Conservation (phyloP, 2,113 vertebrate species). For the Lepisosteus osseus region DNA sequence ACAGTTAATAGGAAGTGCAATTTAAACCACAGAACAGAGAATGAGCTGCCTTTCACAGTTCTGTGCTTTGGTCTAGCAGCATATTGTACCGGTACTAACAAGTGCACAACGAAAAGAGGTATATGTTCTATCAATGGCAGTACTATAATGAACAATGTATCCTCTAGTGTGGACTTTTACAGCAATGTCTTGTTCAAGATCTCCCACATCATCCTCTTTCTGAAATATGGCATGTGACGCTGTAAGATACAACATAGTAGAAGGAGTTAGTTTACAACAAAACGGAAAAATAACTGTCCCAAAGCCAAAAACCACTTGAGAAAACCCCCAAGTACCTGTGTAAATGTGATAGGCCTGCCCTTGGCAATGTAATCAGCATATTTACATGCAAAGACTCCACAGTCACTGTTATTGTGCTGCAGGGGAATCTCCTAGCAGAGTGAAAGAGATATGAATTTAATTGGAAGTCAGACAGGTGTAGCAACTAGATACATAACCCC, state of each 20-base stretch:
- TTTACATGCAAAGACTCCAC: conserved; percentile 91
- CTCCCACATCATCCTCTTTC: conserved; percentile 91
- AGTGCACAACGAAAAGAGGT: not conserved
- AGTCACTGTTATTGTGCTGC: conserved; percentile 85
- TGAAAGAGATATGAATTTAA: not conserved
- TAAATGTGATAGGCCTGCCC: conserved; percentile 78
- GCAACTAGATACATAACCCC: not conserved
- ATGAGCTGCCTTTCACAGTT: no score
- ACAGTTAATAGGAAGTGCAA: no score
- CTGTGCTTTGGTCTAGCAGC: no score
- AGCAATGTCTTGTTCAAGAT: conserved; percentile 86
- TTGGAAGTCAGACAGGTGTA: not conserved
- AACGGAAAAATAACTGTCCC: not conserved
- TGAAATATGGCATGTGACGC: conserved; percentile 88
- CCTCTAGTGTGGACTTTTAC: conserved; percentile 35
- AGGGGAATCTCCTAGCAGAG: conserved; percentile 84
- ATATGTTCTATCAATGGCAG: not conserved
- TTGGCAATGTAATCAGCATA: conserved; percentile 83
- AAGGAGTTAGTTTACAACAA: not conserved
- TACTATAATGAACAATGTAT: not conserved
- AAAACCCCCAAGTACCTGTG: conserved; percentile 65
- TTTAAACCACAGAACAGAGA: no score
- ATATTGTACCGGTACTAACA: not conserved
- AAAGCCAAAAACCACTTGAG: not conserved
- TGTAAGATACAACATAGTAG: conserved; percentile 41